Conservation (phyloP, 2,797 vertebrate genomes). For the Lepus townsendii region DNA sequence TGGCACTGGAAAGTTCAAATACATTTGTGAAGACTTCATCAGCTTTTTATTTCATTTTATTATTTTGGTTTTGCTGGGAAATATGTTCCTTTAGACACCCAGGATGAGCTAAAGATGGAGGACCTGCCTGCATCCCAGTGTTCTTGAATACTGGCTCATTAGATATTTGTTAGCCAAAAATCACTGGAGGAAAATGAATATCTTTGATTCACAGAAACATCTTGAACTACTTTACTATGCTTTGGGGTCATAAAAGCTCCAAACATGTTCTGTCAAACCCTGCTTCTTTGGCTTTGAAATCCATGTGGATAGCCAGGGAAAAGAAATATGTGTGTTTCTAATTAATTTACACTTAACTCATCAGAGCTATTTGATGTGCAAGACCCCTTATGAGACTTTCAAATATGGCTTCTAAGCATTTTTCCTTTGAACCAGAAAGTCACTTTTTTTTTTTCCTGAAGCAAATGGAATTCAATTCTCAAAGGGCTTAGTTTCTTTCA, state of each 20-base stretch:
- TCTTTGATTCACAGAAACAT: slow-evolving; percentile 73
- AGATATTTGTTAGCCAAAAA: slow-evolving; percentile 55
- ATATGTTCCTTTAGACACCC: slow-evolving; percentile 35
- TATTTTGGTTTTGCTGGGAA: neutral
- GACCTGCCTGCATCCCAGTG: neutral
- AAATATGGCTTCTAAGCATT: slow-evolving; percentile 82
- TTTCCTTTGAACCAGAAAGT: slow-evolving; percentile 82
- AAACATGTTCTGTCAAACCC: slow-evolving; percentile 75
- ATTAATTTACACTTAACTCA: slow-evolving; percentile 84
- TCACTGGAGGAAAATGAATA: slow-evolving; percentile 64
- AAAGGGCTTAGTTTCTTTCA: slow-evolving; percentile 75
- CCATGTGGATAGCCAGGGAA: slow-evolving; percentile 72
- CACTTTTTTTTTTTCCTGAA: slow-evolving; percentile 47
- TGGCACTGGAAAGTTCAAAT: neutral
- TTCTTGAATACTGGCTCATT: slow-evolving; percentile 36
- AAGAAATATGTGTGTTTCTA: slow-evolving; percentile 82
- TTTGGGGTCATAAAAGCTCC: slow-evolving; percentile 76
- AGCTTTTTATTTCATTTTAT: neutral
- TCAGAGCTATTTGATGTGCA: slow-evolving; percentile 81
- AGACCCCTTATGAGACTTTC: slow-evolving; percentile 77
- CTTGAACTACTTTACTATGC: slow-evolving; percentile 79
- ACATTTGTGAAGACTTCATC: slow-evolving; percentile 30
- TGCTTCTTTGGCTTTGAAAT: slow-evolving; percentile 75
- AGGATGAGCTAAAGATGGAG: neutral
- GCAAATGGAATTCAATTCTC: slow-evolving; percentile 81